Conservation (phyloP, 2,888 invertebrate species). For the Erebia palarica region DNA sequence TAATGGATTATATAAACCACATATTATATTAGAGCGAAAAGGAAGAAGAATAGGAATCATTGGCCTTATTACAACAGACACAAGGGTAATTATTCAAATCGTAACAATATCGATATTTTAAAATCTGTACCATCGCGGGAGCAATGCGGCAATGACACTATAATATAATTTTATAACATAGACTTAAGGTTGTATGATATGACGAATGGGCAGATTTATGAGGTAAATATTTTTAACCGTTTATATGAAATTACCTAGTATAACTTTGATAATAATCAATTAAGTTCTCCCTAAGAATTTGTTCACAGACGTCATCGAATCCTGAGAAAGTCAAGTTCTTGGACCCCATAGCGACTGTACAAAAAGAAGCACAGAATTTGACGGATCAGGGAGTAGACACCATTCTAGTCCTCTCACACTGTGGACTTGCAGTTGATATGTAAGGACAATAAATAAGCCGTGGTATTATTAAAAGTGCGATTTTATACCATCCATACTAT, state of each 20-base stretch:
- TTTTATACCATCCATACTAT: too few relatives aligned
- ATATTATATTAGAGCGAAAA: constrained; percentile 83
- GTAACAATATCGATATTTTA: neutral
- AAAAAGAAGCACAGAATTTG: constrained; percentile 83
- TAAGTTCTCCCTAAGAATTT: neutral
- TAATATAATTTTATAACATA: too few relatives aligned
- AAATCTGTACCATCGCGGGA: neutral
- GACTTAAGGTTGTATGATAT: neutral
- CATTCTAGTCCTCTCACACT: constrained; percentile 91
- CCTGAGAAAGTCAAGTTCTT: constrained; percentile 84
- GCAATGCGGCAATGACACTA: too few relatives aligned
- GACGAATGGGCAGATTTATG: neutral
- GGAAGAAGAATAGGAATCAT: constrained; percentile 89
- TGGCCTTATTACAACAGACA: constrained; percentile 88
- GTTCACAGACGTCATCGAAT: constrained; percentile 80
- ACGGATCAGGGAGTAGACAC: constrained; percentile 86
- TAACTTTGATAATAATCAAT: neutral
- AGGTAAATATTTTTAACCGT: too few relatives aligned
- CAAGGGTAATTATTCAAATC: constrained; percentile 70
- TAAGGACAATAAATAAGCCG: constrained; percentile 45
- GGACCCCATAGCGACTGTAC: constrained; percentile 84
- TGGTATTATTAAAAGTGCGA: too few relatives aligned
- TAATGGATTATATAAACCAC: constrained; percentile 83
- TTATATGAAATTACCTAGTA: too few relatives aligned
- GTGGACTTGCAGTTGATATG: constrained; percentile 87